These are phyloP conservation scores for Hippocampus mohnikei DNA, from an alignment of 2,113 vertebrate species.

Conservation along the genomic window DNA sequence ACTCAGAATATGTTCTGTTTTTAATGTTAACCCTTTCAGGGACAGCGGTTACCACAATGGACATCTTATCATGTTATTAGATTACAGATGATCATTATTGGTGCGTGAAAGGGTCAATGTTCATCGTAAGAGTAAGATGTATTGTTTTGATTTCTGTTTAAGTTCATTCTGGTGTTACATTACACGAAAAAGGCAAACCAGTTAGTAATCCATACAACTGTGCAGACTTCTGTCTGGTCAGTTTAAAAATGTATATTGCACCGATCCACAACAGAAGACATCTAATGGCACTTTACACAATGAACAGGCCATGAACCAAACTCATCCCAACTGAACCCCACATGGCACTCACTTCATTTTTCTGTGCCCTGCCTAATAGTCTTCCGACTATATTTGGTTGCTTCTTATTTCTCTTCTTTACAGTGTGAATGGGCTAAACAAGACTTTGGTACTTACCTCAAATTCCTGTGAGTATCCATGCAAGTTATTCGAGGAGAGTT, in stretches of 20 bases:
- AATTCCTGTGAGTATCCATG: constrained; percentile 91
- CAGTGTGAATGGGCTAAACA: background rate
- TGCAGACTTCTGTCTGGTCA: background rate
- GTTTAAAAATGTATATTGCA: background rate
- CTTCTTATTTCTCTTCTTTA: background rate
- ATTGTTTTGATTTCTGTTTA: background rate
- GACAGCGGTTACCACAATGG: too few species aligned
- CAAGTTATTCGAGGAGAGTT: constrained; percentile 87
- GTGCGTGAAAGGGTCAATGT: too few species aligned
- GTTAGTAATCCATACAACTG: background rate
- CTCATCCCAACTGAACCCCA: background rate
- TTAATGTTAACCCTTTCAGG: too few species aligned
- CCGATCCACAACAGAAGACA: too few species aligned
- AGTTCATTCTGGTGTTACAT: background rate
- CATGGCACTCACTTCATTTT: background rate
- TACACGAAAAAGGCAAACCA: background rate
- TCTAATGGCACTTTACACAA: background rate
- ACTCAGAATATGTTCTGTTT: too few species aligned
- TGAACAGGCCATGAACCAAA: background rate
- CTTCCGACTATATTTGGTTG: background rate
- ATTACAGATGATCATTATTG: too few species aligned
- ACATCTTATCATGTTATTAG: too few species aligned
- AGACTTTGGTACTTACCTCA: constrained; percentile 76
- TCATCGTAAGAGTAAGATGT: too few species aligned
- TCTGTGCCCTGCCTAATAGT: background rate